Base-by-base conservation (phyloP, 2,888 invertebrate genomes). In the Drosophila basisetae region DNA sequence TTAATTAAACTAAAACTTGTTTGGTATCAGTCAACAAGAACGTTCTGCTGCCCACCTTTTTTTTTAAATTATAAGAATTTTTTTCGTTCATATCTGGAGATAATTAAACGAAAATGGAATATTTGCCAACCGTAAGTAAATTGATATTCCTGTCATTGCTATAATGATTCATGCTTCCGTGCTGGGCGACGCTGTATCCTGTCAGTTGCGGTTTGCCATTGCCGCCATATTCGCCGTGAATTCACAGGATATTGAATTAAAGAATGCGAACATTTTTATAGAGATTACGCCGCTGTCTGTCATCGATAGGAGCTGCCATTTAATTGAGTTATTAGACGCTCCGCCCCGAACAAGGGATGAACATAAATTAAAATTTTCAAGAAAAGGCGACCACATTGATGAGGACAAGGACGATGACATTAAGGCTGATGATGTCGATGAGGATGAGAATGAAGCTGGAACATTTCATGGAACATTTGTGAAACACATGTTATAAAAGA, bases 321-420 rank as follows among this genome's bases (percentile, higher is more conserved):
- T 89, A 90, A 87, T 90, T 87, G 91, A 89, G 89, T 90, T 90
- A 90, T 86, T 81, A 89, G 82, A 77, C 55, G 84, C 52, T 69
- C 18, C 52, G 39, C 59, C 22, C 53, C 55, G 58, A 35, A 80
- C 58, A 80, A 82, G 76, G 70, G 61, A 56, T 76, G 73, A 73
- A 88, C 80, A 85, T 84, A 90, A 90, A 88, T 89, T 90, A 66
- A 72, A 84, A 80, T 63, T 80, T 74, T 73, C 59, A 72, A 82
- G 66, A 81, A 77, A 78, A 70, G 74, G 71, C 70, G 31, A 54
- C 28, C 65, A 30, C 53, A 58, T 58, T 74, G 55, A 59, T 52
- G 55, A 58, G 31, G 30, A 58, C 58, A 58, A 58, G 39, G 55
- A 64, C 28, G 59, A 60, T 28, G 54, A 43, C 30, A 43, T 60